A percentile compares a stretch with the other conserved stretches of the same genome.
Conservation (phyloP, 2,888 invertebrate genomes). For the Helleia helle region DNA sequence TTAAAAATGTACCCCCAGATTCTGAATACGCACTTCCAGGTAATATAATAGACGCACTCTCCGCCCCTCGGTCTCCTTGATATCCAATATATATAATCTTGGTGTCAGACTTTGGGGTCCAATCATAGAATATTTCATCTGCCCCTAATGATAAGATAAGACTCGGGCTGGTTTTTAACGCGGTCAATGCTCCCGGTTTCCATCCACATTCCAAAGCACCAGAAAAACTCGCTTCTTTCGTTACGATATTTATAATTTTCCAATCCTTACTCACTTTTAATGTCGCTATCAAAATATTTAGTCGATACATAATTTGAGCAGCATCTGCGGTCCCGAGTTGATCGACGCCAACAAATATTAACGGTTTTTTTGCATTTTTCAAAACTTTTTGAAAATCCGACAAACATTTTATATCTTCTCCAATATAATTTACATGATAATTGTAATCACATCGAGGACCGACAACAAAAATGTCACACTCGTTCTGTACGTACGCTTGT, state of each 20-base stretch:
- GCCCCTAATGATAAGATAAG: constrained; percentile 93
- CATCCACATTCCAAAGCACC: constrained; percentile 97
- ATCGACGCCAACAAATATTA: constrained; percentile 51
- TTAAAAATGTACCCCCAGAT: constrained; percentile 93
- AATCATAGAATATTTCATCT: constrained; percentile 86
- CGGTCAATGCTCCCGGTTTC: constrained; percentile 78
- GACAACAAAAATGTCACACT: constrained; percentile 87
- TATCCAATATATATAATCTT: constrained; percentile 92
- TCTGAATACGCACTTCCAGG: constrained; percentile 99
- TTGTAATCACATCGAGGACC: constrained; percentile 93
- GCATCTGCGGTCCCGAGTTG: constrained; percentile 31
- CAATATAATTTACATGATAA: constrained; percentile 71
- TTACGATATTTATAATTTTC: constrained; percentile 88
- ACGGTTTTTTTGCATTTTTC: constrained; percentile 37
- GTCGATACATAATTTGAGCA: constrained; percentile 29
- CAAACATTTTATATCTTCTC: constrained; percentile 28
- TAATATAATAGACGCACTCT: constrained; percentile 89
- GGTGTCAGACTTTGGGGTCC: constrained; percentile 82
- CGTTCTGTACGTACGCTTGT: constrained; percentile 92
- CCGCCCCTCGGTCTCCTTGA: constrained; percentile 95
- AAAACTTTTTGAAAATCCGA: constrained; percentile 24
- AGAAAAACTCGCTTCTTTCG: constrained; percentile 92
- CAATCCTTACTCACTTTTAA: constrained; percentile 27
- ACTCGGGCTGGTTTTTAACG: constrained; percentile 78
- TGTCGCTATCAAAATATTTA: constrained; percentile 24